These are phyloP conservation scores for Apocrypta bakeri DNA, from an alignment of 1,140 invertebrate species.

Conservation along the genomic window DNA sequence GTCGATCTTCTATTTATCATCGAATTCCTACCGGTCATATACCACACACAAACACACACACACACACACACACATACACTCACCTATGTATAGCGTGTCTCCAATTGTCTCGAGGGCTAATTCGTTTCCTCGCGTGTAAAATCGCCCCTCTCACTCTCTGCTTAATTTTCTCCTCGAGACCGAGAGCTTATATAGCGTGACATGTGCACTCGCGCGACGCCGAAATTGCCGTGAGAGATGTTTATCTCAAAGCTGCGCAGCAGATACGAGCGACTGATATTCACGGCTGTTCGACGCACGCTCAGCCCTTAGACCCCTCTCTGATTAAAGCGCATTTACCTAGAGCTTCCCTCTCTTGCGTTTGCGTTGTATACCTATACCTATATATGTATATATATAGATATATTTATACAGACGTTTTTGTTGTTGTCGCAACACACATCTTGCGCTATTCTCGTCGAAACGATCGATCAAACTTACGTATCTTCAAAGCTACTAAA, in stretches of 20 bases:
- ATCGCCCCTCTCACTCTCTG: neutral
- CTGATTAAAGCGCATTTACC: conserved; percentile 60
- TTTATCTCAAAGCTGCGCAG: conserved; percentile 59
- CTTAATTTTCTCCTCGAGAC: conserved; percentile 34
- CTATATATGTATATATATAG: too few species aligned
- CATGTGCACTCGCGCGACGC: conserved; percentile 68
- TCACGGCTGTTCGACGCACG: conserved; percentile 65
- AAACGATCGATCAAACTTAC: conserved; percentile 48
- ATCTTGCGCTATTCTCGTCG: neutral
- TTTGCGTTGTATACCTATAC: too few species aligned
- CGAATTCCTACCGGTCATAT: neutral
- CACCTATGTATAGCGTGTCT: conserved; percentile 38
- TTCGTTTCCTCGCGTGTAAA: conserved; percentile 27
- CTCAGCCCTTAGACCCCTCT: conserved; percentile 55
- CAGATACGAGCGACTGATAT: conserved; percentile 68
- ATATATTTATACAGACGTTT: neutral
- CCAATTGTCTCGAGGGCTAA: conserved; percentile 32
- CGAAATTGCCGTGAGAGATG: conserved; percentile 70
- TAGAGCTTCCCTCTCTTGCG: neutral
- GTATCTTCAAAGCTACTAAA: conserved; percentile 20
- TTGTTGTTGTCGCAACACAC: neutral
- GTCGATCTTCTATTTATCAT: conserved; percentile 32
- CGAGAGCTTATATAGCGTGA: conserved; percentile 59
- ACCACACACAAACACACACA: too few species aligned
- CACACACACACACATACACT: too few species aligned